Base-by-base conservation (phyloP, 2,888 invertebrate genomes). In the Pheosia gnoma region DNA sequence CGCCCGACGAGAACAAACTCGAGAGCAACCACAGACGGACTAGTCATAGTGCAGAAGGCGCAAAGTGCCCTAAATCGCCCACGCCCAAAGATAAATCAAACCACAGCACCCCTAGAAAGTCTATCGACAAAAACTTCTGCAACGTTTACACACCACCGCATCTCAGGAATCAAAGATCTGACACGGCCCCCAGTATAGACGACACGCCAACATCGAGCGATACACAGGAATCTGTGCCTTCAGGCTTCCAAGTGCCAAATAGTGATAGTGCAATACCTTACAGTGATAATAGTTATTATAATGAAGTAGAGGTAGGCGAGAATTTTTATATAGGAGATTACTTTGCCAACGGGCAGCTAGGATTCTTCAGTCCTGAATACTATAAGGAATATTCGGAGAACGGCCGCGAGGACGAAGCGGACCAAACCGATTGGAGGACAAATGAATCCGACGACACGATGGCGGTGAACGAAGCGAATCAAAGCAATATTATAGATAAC, bases 251-350 rank as follows among this genome's bases (percentile, higher is more conserved):
- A 89, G 92, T 92, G 93, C 93, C 93, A 93, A 92, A 91, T 88
- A 90, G 90, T 90, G 91, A 91, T 91, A 92, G 90, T 91, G 91
- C 90, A 90, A 92, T 91, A 91, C 80, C 87, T 73, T 84, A 76
- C 84, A 90, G 90, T 91, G 91, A 91, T 88, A 84, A 80, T 89
- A 90, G 87, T 90, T 88, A 86, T 90, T 89, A 66, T 85, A 90
- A 84, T 81, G 90, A 89, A 53, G 74, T 86, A 82, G 90, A 89
- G 66, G 87, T 84, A 84, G 83, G 86, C 58, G 90, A 91, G 77
- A 93, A 86, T 86, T 93, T 93, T 87, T 93, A 93, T 87, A 93
- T 93, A 86, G 91, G 93, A 75, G 93, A 93, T 87, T 93, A 93
- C 85, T 93, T 93, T 75, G 87, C 88, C 62, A 91, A 92, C 74